Evolutionary conservation across 2,888 invertebrate species (phyloP).

Genomic region (Neocrepidodera transversa): DNA sequence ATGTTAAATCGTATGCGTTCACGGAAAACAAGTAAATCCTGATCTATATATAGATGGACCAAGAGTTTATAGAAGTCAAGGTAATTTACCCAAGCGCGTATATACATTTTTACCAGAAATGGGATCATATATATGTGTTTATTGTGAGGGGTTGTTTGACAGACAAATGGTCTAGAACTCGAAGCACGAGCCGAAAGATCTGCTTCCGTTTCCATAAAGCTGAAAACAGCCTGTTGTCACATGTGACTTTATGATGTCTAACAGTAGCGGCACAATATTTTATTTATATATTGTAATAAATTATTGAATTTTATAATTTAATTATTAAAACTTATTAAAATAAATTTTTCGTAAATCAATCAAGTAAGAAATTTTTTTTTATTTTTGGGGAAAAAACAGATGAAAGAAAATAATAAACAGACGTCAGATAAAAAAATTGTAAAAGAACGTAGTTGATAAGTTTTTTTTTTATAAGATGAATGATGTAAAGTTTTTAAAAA

Average conservation of each 20-base stretch:
- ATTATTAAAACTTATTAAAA: too few species aligned
- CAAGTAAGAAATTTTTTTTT: too few species aligned
- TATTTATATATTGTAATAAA: too few species aligned
- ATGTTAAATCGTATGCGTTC: constrained; percentile 43
- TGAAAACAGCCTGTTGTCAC: constrained; percentile 61
- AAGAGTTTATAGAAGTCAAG: constrained; percentile 60
- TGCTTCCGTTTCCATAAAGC: constrained; percentile 61
- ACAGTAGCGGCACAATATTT: constrained; percentile 14
- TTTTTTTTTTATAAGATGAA: too few species aligned
- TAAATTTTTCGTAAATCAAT: too few species aligned
- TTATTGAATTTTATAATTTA: too few species aligned
- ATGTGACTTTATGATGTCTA: constrained; percentile 44
- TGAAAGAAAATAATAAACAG: too few species aligned
- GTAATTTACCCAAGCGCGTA: constrained; percentile 58
- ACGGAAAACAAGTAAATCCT: constrained; percentile 42
- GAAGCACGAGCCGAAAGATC: constrained; percentile 55
- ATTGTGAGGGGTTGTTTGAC: constrained; percentile 53
- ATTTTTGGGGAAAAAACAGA: too few species aligned
- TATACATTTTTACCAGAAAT: constrained; percentile 54
- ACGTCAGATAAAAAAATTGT: too few species aligned
- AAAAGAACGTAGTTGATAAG: too few species aligned
- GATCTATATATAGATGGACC: constrained; percentile 47
- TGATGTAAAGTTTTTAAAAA: too few species aligned
- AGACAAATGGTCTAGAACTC: constrained; percentile 57
- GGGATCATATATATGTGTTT: constrained; percentile 57